Base-by-base conservation (phyloP, 1,140 invertebrate species). In the Neodiprion virginianus region DNA sequence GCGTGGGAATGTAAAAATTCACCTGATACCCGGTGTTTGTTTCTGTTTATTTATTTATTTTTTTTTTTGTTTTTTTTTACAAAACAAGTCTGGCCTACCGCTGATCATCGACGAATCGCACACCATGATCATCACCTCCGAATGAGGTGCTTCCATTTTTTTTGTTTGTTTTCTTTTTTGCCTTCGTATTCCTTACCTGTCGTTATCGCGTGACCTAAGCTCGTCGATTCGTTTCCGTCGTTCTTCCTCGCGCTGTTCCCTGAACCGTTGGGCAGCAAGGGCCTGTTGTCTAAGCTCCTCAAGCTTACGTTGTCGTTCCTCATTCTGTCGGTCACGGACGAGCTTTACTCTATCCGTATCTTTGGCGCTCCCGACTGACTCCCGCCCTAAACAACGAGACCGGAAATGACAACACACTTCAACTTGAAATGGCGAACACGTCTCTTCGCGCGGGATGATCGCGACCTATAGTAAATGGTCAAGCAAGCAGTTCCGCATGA, bases 191-290 rank as follows among this genome's bases (percentile, higher is more conserved):
- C 28, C 76, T 69, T 72, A 90, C 82, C 94, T 92, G 81, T 95
- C 94, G 80, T 91, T 91, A 86, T 97, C 96, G 75, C 92, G 92
- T 71, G 89, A 85, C 78, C 94, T 91, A 83, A 96, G 91, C 80
- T 96, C 95, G 74, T 96, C 95, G 83, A 96, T 93, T 76, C 95
- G 90, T 79, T 91, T 90, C 77, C 94, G 90, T 68, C 95, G 89
- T 85, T 96, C 95, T 80, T 95, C 94, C 85, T 97, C 95, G 82
- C 95, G 93, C 87, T 96, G 94, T 89, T 96, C 95, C 50, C 95
- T 92, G 88, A 95, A 96, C 79, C 93, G 93, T 90, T 96, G 95
- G 80, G 95, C 95, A 67, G 94, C 94, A 72, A 95, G 90, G 69
- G 95, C 95, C 87, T 96, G 94, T 82, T 94, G 92, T 82, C 95